Conservation (phyloP, 2,797 vertebrate genomes). For the Xyrichtys novacula region DNA sequence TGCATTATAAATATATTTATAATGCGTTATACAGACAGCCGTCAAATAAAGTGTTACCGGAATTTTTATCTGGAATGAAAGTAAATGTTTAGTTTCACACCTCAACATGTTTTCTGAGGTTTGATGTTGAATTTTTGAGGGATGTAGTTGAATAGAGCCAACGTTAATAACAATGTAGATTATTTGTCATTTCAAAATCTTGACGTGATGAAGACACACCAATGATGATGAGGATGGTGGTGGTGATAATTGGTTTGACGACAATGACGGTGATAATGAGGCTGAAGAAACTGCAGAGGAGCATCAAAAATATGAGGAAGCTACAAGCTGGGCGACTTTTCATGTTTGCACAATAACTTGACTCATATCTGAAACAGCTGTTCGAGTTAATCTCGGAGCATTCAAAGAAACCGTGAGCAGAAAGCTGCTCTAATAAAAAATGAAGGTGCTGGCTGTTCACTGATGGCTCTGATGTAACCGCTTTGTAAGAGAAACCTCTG, state of each 20-base stretch:
- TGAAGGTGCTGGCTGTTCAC: conserved; percentile 56
- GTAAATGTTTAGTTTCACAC: no score
- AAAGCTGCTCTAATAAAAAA: conserved; percentile 59
- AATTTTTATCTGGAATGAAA: no score
- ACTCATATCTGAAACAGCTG: background rate
- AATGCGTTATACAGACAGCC: no score
- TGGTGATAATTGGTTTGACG: background rate
- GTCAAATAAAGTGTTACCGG: no score
- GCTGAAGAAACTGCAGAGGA: conserved; percentile 16
- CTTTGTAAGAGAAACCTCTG: conserved; percentile 70
- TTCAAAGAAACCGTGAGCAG: conserved; percentile 9
- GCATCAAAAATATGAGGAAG: conserved; percentile 33
- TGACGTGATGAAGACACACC: conserved; percentile 19
- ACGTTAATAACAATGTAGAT: no score
- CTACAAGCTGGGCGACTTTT: no score
- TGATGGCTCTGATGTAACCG: no score
- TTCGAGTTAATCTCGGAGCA: background rate
- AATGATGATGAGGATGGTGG: conserved; percentile 6
- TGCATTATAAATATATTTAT: no score
- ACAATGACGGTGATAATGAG: conserved; percentile 26
- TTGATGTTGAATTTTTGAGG: no score
- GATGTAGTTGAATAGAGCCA: no score
- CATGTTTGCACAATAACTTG: conserved; percentile 33
- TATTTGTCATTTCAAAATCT: no score
- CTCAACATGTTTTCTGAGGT: no score